phyloP scores from a whole-genome alignment of 2,113 vertebrate genomes.

The Phodopus roborovskii region DNA sequence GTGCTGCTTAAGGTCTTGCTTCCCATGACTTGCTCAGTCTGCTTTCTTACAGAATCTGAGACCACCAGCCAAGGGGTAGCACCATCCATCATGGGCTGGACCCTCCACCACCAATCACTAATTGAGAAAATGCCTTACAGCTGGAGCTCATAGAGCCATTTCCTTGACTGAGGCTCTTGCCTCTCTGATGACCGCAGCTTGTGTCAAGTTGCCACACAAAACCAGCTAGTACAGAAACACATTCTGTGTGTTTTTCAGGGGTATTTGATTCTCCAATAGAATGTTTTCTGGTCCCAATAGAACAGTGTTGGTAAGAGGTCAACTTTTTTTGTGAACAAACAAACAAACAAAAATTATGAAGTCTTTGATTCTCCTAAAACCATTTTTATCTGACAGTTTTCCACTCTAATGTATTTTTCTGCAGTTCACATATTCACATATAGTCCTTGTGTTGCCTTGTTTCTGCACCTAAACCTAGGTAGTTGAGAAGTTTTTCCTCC shows the following conservation, averaged over 20 bases:
- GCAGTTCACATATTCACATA: background rate
- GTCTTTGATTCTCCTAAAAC: background rate
- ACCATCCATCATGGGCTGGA: background rate
- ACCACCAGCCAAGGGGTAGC: background rate
- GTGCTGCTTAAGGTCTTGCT: background rate
- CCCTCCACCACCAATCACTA: background rate
- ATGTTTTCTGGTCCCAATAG: slow-evolving; percentile 16
- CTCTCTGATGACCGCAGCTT: background rate
- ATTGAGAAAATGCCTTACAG: background rate
- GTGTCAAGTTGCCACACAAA: background rate
- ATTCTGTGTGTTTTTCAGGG: background rate
- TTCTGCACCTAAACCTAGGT: background rate
- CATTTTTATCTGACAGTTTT: slow-evolving; percentile 43
- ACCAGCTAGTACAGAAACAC: background rate
- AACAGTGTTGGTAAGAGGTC: background rate
- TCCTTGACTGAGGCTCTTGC: background rate
- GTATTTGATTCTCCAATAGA: background rate
- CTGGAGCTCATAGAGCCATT: background rate
- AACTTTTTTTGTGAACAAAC: slow-evolving; percentile 16
- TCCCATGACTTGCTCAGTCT: background rate
- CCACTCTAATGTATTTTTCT: background rate
- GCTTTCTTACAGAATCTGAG: background rate
- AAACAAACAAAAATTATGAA: background rate
- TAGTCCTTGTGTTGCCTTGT: background rate
- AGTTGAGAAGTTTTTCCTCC: slow-evolving; percentile 1